Evolutionary conservation across 2,797 vertebrate species (phyloP).

Genomic region (Etheostoma nigrum): DNA sequence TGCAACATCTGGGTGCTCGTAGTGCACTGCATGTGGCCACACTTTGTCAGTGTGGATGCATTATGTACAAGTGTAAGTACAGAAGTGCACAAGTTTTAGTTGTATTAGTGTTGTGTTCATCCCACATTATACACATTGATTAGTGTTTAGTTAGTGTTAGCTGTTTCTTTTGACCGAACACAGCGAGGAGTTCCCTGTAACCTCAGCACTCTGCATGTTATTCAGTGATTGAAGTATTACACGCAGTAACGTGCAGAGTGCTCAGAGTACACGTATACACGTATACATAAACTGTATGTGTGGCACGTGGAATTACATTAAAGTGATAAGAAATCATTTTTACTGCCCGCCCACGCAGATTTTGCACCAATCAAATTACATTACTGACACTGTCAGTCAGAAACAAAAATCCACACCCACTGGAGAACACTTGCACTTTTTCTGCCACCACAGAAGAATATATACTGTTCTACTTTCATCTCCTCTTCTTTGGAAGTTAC

Average conservation of each 20-base stretch:
- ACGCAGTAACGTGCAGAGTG: slow-evolving; percentile 22
- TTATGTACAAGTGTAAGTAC: no score
- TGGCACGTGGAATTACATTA: slow-evolving; percentile 2
- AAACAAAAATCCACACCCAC: background rate
- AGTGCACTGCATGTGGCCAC: no score
- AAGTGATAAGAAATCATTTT: slow-evolving; percentile 11
- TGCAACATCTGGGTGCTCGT: no score
- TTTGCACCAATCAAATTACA: slow-evolving; percentile 27
- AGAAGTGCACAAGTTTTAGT: no score
- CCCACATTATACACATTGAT: no score
- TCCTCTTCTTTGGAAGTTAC: background rate
- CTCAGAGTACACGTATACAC: slow-evolving; percentile 33
- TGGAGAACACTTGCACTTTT: background rate
- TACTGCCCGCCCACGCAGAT: slow-evolving; percentile 17
- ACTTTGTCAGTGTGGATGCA: no score
- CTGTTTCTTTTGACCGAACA: background rate
- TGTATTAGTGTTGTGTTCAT: background rate
- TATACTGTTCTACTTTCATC: background rate
- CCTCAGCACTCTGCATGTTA: no score
- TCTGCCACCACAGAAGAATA: background rate
- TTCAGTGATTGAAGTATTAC: slow-evolving; percentile 18
- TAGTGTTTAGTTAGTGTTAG: background rate
- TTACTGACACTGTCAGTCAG: background rate
- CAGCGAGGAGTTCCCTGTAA: no score
- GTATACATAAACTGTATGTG: slow-evolving; percentile 23